Conservation (phyloP, 2,888 invertebrate species). For the Disparrhopalites patrizii region DNA sequence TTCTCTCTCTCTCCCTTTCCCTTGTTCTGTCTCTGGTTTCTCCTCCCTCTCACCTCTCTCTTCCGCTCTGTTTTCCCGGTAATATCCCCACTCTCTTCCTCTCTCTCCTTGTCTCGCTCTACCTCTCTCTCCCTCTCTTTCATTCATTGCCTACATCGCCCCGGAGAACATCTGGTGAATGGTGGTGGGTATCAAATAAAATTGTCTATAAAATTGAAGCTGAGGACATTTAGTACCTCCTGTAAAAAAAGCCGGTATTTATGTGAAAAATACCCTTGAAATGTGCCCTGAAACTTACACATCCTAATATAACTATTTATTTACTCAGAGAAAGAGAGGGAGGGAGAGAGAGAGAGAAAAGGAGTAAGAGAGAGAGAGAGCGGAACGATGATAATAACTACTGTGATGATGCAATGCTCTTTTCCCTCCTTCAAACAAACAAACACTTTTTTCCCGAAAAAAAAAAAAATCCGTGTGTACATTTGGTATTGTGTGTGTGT, state of each 20-base stretch:
- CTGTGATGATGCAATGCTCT: too few species aligned
- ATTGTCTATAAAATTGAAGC: slow-evolving; percentile 28
- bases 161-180: slow-evolving; percentile 46
- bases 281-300: background rate
- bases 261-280: background rate
- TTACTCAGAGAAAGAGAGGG: background rate
- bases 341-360: background rate
- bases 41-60: too few species aligned
- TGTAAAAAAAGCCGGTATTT: slow-evolving; percentile 2
- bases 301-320: too few species aligned
- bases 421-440: background rate
- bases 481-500: background rate
- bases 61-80: too few species aligned
- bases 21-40: too few species aligned
- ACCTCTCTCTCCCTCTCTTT: background rate
- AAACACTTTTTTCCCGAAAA: too few species aligned
- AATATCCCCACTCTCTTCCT: too few species aligned
- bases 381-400: too few species aligned
- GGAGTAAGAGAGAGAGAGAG: background rate
- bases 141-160: too few species aligned
- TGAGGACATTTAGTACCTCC: slow-evolving; percentile 3
- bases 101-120: background rate
- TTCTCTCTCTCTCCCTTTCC: too few species aligned
- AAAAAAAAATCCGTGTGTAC: background rate
- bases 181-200: slow-evolving; percentile 23